These are phyloP conservation scores for Microctenopoma stevenorrisi DNA, from an alignment of 2,797 vertebrate genomes.

Conservation along the genomic window DNA sequence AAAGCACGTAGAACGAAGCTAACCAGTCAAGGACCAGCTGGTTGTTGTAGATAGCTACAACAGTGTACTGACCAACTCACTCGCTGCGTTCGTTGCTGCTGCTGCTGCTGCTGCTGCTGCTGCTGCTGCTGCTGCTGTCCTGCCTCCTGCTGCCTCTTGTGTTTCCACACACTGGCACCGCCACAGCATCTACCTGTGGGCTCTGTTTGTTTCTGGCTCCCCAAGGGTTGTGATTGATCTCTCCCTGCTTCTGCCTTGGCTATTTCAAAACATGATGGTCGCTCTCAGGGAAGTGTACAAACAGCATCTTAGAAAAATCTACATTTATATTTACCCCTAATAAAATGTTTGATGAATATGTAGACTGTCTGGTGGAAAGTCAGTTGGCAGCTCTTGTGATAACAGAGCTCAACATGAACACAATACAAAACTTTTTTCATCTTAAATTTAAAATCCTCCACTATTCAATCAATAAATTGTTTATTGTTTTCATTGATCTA, in stretches of 20 bases:
- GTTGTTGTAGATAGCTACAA: background rate
- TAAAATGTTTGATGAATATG: constrained; percentile 28
- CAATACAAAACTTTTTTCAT: background rate
- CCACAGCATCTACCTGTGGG: constrained; percentile 37
- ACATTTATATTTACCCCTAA: constrained; percentile 43
- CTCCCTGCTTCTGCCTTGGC: constrained; percentile 33
- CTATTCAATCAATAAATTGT: too few species aligned
- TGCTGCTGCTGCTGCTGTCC: constrained; percentile 28
- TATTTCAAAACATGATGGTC: constrained; percentile 41
- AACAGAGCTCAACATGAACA: background rate
- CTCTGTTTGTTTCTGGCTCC: constrained; percentile 56
- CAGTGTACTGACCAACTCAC: constrained; percentile 16
- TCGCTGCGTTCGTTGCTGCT: constrained; percentile 27
- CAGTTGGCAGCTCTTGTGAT: background rate
- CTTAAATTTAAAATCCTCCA: too few species aligned
- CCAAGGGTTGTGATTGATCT: constrained; percentile 52
- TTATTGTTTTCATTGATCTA: too few species aligned
- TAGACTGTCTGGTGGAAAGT: background rate
- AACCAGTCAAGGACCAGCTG: background rate
- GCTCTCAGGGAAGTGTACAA: constrained; percentile 26
- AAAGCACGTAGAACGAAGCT: background rate
- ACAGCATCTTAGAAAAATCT: constrained; percentile 23
- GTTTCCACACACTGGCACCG: constrained; percentile 28
- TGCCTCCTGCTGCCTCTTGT: constrained; percentile 37
- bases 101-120: constrained; percentile 26